These are phyloP conservation scores for Tachina fera DNA, from an alignment of 2,888 invertebrate genomes.

Conservation along the genomic window DNA sequence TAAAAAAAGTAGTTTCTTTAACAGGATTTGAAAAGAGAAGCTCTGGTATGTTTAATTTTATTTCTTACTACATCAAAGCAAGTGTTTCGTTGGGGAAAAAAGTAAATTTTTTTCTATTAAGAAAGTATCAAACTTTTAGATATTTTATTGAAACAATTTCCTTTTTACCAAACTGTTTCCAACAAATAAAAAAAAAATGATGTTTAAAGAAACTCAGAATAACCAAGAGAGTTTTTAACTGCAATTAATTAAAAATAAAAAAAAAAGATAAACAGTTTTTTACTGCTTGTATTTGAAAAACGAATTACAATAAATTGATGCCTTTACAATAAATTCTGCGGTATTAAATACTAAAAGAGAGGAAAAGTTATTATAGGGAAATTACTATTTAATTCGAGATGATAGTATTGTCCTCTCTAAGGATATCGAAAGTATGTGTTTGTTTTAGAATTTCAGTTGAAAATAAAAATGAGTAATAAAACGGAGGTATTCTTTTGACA, in stretches of 20 bases:
- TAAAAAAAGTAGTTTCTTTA: conserved; percentile 40
- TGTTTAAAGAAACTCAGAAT: conserved; percentile 45
- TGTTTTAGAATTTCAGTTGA: too few species aligned
- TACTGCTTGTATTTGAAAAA: neutral
- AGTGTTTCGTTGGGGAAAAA: conserved; percentile 13
- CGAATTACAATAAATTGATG: conserved; percentile 53
- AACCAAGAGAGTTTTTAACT: conserved; percentile 27
- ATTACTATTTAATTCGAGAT: too few species aligned
- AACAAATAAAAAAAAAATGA: conserved; percentile 29
- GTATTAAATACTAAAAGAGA: neutral
- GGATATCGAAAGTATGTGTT: neutral
- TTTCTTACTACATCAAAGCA: conserved; percentile 10
- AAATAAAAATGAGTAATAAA: too few species aligned
- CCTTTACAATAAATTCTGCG: conserved; percentile 10
- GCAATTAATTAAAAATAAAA: neutral
- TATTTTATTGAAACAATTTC: conserved; percentile 63
- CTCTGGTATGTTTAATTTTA: conserved; percentile 11
- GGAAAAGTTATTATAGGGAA: neutral
- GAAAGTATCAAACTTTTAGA: conserved; percentile 30
- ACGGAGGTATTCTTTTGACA: too few species aligned
- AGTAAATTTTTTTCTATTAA: neutral
- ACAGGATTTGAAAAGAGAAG: conserved; percentile 51
- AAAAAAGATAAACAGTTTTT: neutral
- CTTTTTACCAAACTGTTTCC: conserved; percentile 24
- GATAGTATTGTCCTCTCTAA: neutral